A percentile compares a stretch with the other conserved stretches of the same genome.
phyloP scores from a whole-genome alignment of 2,797 vertebrate genomes.

The Choloepus didactylus region DNA sequence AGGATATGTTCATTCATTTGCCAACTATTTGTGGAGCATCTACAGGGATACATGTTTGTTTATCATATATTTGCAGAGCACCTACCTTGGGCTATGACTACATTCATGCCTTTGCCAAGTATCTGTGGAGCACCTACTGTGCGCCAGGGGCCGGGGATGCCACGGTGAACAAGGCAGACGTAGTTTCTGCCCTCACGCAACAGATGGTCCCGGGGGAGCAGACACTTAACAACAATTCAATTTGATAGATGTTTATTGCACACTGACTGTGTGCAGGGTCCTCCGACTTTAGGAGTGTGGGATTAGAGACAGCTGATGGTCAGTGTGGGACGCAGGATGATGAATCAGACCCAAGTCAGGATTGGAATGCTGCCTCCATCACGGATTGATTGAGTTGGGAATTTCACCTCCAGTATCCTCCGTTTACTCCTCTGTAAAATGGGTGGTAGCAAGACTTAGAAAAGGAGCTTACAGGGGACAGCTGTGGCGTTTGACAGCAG shows the following conservation, averaged over 20 bases:
- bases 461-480: neutral
- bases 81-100: neutral
- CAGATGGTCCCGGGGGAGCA: neutral
- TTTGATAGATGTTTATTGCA: neutral
- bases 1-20: neutral
- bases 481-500: rapidly evolving
- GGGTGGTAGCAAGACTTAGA: neutral
- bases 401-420: neutral
- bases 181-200: too few species aligned
- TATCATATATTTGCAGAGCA: too few species aligned
- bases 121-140: neutral
- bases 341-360: neutral
- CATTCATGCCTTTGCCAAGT: neutral
- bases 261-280: neutral
- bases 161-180: too few species aligned
- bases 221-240: rapidly evolving
- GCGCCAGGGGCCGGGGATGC: too few species aligned
- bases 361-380: neutral
- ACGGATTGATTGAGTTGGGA: neutral
- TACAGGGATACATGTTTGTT: neutral
- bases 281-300: neutral
- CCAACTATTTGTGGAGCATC: neutral
- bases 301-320: neutral
- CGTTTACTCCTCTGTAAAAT: neutral
- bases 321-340: neutral